Percentiles rank a stretch among this genome's conserved stretches.
Conservation (phyloP, 2,113 vertebrate genomes). For the Perca schrenkii region DNA sequence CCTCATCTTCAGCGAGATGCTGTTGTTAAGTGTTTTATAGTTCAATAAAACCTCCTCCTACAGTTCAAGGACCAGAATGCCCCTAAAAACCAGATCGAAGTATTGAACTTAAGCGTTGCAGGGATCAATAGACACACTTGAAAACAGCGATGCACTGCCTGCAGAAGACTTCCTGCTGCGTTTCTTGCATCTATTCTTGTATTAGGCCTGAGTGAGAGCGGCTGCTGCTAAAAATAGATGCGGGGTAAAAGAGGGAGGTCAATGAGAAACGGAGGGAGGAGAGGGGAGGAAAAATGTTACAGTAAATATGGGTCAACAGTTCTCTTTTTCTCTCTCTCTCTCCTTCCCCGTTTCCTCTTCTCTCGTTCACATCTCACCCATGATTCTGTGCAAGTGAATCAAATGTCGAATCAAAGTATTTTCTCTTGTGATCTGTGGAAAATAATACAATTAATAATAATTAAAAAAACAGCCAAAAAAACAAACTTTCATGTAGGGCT, state of each 20-base stretch:
- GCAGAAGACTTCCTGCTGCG: conserved; percentile 47
- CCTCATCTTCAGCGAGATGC: background rate
- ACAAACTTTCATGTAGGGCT: too few species aligned
- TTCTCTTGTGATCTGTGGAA: conserved; percentile 1
- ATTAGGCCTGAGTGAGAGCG: conserved; percentile 51
- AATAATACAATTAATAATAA: background rate
- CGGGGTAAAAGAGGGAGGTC: conserved; percentile 78
- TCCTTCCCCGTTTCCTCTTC: background rate
- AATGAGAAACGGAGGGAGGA: conserved; percentile 58
- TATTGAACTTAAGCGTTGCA: background rate
- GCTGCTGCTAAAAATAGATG: conserved; percentile 81
- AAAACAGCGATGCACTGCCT: background rate
- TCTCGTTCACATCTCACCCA: conserved; percentile 2
- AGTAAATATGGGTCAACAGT: conserved; percentile 82
- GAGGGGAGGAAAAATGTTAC: conserved; percentile 58
- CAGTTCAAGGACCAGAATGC: background rate
- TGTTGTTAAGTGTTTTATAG: conserved; percentile 1
- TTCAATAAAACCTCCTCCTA: background rate
- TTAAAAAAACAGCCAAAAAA: background rate
- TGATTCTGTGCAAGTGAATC: conserved; percentile 11
- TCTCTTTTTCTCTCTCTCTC: conserved; percentile 7
- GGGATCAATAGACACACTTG: background rate
- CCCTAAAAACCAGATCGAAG: background rate
- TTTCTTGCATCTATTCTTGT: conserved; percentile 65
- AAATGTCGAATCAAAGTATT: background rate